Evolutionary conservation across 2,888 invertebrate species (phyloP).

Genomic region (Philaethria dido): DNA sequence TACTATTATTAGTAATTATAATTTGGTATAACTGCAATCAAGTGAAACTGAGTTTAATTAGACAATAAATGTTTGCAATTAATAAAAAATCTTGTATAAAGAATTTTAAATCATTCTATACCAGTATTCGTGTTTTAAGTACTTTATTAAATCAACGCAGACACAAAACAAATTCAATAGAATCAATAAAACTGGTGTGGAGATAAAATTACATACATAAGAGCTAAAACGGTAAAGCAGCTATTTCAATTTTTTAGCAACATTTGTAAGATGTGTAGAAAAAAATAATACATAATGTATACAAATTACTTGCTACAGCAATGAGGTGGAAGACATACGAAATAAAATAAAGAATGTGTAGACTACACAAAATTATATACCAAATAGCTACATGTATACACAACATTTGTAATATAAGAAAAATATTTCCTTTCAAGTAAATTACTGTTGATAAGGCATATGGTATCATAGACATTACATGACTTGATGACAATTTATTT

Average conservation of each 20-base stretch:
- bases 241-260: conserved; percentile 31
- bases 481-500: conserved; percentile 13
- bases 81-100: not conserved
- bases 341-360: conserved; percentile 32
- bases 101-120: conserved; percentile 15
- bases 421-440: conserved; percentile 8
- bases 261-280: conserved; percentile 30
- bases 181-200: conserved; percentile 49
- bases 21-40: not conserved
- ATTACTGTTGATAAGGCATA: conserved; percentile 13
- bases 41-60: not conserved
- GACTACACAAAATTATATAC: not conserved
- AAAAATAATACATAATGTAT: conserved; percentile 31
- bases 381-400: conserved; percentile 16
- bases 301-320: conserved; percentile 23
- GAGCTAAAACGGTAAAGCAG: conserved; percentile 38
- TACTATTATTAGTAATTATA: too few relatives aligned
- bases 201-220: conserved; percentile 42
- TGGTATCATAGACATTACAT: conserved; percentile 3
- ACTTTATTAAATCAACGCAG: conserved; percentile 54
- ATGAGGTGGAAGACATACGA: conserved; percentile 38
- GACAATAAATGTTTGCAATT: not conserved
- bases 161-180: conserved; percentile 50
- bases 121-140: conserved; percentile 46
- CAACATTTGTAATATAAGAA: not conserved